Evolutionary conservation across 2,797 vertebrate genomes (phyloP).

Genomic region (Sardinella longiceps): DNA sequence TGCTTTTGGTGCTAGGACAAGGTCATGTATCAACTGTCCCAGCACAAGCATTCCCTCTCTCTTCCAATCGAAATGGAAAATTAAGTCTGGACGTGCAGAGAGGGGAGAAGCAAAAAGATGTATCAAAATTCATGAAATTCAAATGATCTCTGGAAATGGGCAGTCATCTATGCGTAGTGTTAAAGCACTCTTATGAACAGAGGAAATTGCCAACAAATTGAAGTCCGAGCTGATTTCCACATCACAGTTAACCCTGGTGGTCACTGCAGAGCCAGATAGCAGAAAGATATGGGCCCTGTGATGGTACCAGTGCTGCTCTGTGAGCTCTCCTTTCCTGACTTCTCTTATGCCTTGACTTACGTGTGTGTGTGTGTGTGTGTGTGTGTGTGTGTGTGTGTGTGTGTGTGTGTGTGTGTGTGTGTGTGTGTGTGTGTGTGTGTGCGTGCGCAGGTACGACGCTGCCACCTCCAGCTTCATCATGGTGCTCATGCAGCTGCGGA

Average conservation of each 20-base stretch:
- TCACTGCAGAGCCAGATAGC: background rate
- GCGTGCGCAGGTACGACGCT: conserved; percentile 72
- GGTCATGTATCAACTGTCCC: background rate
- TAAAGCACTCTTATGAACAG: background rate
- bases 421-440: conserved; percentile 41
- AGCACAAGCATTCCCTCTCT: background rate
- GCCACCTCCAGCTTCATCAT: conserved; percentile 76
- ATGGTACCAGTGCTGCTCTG: no score
- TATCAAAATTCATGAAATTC: background rate
- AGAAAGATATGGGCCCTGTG: no score
- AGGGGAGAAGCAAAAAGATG: background rate
- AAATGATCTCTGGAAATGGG: background rate
- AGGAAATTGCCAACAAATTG: background rate
- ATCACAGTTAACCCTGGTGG: background rate
- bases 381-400: conserved; percentile 41
- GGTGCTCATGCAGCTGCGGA: conserved; percentile 70
- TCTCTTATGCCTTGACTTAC: background rate
- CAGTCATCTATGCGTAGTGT: background rate
- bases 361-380: background rate
- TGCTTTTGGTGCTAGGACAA: background rate
- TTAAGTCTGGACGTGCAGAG: background rate
- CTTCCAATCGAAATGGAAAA: background rate
- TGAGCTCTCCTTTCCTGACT: background rate
- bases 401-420: conserved; percentile 18
- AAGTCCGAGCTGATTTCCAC: background rate